phyloP scores from a whole-genome alignment of 2,113 vertebrate species.

The Pseudolaguvia tuberculata region DNA sequence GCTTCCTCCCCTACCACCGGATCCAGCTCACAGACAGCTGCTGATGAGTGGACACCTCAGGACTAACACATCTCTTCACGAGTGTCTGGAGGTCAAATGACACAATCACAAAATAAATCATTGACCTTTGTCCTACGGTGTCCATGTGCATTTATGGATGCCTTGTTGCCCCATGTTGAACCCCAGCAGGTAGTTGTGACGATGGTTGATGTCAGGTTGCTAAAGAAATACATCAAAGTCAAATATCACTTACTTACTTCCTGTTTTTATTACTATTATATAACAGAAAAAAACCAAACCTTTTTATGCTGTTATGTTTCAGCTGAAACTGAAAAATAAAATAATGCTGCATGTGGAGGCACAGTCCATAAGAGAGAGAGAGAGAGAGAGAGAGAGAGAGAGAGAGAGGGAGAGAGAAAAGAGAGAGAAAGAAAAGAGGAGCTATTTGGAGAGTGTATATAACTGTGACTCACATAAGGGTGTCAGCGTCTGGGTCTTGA shows the following conservation, averaged over 20 bases:
- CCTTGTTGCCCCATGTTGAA: neutral
- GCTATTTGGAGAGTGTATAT: neutral
- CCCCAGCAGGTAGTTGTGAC: neutral
- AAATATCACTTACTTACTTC: neutral
- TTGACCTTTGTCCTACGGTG: too few relatives aligned
- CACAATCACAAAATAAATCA: too few relatives aligned
- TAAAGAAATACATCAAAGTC: neutral
- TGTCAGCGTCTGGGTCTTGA: neutral
- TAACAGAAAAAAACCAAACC: neutral
- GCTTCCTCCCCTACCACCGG: too few relatives aligned
- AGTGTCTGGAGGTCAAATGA: too few relatives aligned
- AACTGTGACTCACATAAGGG: neutral
- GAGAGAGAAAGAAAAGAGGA: too few relatives aligned
- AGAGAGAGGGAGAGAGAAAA: too few relatives aligned
- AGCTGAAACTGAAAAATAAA: neutral
- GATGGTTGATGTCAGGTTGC: constrained; percentile 7
- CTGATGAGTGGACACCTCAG: too few relatives aligned
- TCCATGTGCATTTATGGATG: too few relatives aligned
- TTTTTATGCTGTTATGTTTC: neutral
- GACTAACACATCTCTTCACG: too few relatives aligned
- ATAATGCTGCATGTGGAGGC: constrained; percentile 14
- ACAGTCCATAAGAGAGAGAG: neutral
- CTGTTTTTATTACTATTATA: too few relatives aligned
- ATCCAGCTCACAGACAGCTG: too few relatives aligned
- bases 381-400: neutral